Percentiles rank a stretch among this genome's conserved stretches.
phyloP scores from a whole-genome alignment of 2,797 vertebrate species.

The Amphiprion clarkii region DNA sequence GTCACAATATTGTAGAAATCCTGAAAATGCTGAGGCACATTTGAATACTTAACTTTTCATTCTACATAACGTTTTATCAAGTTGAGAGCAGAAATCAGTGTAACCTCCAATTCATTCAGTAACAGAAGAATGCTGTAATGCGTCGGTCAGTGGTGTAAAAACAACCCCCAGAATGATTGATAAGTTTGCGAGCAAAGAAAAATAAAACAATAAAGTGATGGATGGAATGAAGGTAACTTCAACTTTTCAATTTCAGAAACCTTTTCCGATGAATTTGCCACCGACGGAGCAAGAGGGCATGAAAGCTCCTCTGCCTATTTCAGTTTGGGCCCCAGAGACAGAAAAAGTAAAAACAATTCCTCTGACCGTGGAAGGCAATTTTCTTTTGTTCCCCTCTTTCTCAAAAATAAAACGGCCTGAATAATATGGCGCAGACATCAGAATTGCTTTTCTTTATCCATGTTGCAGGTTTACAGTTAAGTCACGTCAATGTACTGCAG shows the following conservation, averaged over 20 bases:
- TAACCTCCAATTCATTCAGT: neutral
- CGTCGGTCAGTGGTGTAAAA: neutral
- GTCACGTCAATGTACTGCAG: neutral
- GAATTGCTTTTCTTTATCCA: neutral
- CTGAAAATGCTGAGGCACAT: neutral
- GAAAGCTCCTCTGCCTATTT: slow-evolving; percentile 43
- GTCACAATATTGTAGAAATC: no score
- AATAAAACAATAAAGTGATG: slow-evolving; percentile 28
- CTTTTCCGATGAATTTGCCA: slow-evolving; percentile 8
- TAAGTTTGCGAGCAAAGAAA: neutral
- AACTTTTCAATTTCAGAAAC: slow-evolving; percentile 19
- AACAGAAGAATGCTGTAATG: neutral
- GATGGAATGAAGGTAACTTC: slow-evolving; percentile 12
- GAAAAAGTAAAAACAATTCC: slow-evolving; percentile 36
- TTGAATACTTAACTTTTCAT: neutral
- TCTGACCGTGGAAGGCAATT: slow-evolving; percentile 50
- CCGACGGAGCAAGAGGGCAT: slow-evolving; percentile 12
- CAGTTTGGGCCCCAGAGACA: slow-evolving; percentile 28
- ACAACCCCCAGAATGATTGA: neutral
- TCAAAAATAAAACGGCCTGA: slow-evolving; percentile 25
- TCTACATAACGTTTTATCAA: no score
- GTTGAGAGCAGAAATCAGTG: neutral
- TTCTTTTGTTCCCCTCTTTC: neutral
- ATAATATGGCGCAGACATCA: slow-evolving; percentile 21
- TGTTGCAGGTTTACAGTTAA: slow-evolving; percentile 7